Conservation (phyloP, 92 coral and sea anemone genomes). For the Porites lobata region DNA sequence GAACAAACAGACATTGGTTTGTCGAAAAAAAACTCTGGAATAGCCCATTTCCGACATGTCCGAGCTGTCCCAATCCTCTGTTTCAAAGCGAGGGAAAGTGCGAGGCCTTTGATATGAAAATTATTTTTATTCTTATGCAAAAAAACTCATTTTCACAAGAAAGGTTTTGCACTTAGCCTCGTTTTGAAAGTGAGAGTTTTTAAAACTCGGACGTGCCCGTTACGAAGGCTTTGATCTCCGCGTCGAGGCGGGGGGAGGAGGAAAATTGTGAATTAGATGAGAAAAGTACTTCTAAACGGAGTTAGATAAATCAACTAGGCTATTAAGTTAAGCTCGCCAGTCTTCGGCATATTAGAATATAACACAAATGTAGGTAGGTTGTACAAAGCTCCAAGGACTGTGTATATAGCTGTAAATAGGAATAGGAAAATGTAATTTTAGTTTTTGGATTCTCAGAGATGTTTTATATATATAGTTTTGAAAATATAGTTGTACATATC, state of each 20-base stretch:
- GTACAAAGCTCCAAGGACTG: neutral
- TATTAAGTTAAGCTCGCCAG: conserved; percentile 11
- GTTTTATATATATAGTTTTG: neutral
- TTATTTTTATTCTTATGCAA: no score
- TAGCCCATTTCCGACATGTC: no score
- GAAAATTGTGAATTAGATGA: neutral
- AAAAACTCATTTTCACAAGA: no score
- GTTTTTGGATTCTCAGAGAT: neutral
- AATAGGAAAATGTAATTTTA: conserved; percentile 3
- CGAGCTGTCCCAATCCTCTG: no score
- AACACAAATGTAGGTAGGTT: neutral
- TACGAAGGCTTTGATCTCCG: no score
- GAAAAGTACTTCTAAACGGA: neutral
- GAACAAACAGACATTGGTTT: neutral
- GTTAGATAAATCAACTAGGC: conserved; percentile 8
- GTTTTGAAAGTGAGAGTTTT: no score
- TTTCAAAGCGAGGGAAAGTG: no score
- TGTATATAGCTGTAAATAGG: conserved; percentile 9
- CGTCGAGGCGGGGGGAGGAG: neutral
- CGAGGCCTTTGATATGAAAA: no score
- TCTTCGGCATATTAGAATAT: conserved; percentile 4
- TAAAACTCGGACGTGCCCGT: no score
- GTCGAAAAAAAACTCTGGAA: neutral
- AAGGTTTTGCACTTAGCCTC: no score
- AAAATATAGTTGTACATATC: neutral